Conservation (phyloP, 92 coral and sea anemone genomes). For the Heteractis magnifica region DNA sequence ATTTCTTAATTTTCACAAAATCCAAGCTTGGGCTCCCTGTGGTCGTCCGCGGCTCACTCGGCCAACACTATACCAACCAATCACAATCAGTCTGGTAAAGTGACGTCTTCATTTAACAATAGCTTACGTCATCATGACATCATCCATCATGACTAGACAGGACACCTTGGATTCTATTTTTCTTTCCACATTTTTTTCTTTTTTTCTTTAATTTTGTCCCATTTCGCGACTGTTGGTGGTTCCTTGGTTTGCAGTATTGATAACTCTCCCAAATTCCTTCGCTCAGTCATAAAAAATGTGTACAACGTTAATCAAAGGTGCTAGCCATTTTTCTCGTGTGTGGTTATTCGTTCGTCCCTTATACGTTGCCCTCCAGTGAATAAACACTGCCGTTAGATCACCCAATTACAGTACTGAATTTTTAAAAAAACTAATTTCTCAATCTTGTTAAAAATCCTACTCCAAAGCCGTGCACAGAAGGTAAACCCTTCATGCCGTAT, state of each 20-base stretch:
- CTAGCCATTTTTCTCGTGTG: background rate
- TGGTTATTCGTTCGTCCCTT: background rate
- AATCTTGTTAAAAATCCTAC: background rate
- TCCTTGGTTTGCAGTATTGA: no score
- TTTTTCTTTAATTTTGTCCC: no score
- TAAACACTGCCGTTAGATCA: background rate
- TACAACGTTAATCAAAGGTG: background rate
- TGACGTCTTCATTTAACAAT: background rate
- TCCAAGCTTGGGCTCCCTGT: no score
- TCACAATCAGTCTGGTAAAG: background rate
- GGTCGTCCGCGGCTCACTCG: background rate
- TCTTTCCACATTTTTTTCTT: no score
- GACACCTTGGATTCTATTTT: background rate
- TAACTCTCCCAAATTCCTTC: background rate
- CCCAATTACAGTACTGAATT: background rate
- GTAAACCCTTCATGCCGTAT: background rate
- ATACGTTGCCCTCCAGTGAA: background rate
- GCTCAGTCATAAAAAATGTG: background rate
- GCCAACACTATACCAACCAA: background rate
- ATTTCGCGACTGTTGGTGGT: no score
- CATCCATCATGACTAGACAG: background rate
- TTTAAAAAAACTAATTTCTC: background rate
- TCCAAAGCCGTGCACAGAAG: background rate
- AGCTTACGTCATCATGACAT: background rate
- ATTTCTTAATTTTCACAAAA: no score